Base-by-base conservation (phyloP, 2,113 vertebrate genomes). In the Ammodytes marinus region DNA sequence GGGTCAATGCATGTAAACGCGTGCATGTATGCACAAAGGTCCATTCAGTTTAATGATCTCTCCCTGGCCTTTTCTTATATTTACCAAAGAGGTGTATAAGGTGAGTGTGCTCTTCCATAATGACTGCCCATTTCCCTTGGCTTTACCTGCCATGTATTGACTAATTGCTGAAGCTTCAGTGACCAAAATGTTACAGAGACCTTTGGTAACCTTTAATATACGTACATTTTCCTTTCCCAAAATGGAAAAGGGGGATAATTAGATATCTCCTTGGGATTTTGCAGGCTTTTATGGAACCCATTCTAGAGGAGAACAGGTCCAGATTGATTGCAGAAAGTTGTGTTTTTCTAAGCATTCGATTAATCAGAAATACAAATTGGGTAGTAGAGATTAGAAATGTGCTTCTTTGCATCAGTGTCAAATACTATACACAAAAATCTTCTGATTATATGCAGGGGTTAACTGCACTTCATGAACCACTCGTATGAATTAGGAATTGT, bases 141-240 rank as follows among this genome's bases (percentile, higher is more conserved):
- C 46, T 80, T 64, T 47, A 43, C 54, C 37, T 76, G 69, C 52
- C 66, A 70, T 58, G 35, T 65, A 78, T 82, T 77, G 54, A 17
- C 19, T 87, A 83, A 83, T 83, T 86, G 66, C 64, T 65, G 50
- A 80, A 72, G 52, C 68, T 27, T 75, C 55, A 17, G 73, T 55
- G 49, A 69, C 61, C 61, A 64, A 60, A 80, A 76, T 69, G 69
- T 66, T 81, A 39, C 4, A 0, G 40, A n/a, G 42, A 75, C 77
- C 47, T 79, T 63, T 77, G 37, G 40, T 74, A 64, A 70, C 58
- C 74, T 79, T 79, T 77, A 81, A 70, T 79, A 69, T 73, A 45
- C 15, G 80, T 82, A 87, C 82, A 80, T 88, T 90, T 88, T 84
- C 61, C 54, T 54, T 14, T 66, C 12, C 57, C 65, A 69, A 72